These are phyloP conservation scores for Oryctolagus cuniculus DNA, from an alignment of 2,113 vertebrate species.

Conservation along the genomic window DNA sequence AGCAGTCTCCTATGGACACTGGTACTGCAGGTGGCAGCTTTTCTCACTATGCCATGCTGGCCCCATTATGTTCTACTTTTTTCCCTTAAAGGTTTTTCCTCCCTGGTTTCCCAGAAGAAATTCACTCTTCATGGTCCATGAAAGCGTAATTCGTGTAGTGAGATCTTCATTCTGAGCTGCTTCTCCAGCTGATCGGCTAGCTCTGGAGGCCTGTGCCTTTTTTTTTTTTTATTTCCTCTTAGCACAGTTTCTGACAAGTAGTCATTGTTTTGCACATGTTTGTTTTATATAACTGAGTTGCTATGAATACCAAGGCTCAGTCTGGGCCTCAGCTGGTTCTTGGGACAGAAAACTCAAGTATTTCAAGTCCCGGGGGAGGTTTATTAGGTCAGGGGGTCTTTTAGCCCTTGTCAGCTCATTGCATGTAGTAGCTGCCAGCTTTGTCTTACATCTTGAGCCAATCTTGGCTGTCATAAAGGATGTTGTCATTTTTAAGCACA, in stretches of 20 bases:
- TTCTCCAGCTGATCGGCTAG: not conserved
- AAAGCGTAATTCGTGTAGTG: not conserved
- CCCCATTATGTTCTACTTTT: not conserved
- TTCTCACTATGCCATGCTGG: too few relatives aligned
- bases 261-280: constrained; percentile 20
- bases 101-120: constrained; percentile 27
- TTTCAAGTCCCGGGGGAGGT: not conserved
- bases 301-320: not conserved
- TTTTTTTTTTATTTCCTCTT: not conserved
- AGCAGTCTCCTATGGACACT: too few relatives aligned
- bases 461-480: constrained; percentile 10
- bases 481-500: not conserved
- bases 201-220: not conserved
- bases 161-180: not conserved
- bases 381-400: not conserved
- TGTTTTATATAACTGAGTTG: not conserved
- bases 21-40: too few relatives aligned
- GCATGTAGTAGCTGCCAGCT: not conserved
- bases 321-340: not conserved
- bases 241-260: not conserved
- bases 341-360: not conserved
- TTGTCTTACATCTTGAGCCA: not conserved
- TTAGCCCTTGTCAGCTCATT: not conserved
- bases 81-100: not conserved
- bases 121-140: not conserved